A percentile compares a stretch with the other conserved stretches of the same genome.
These are phyloP conservation scores for Leptodactylus fallax DNA, from an alignment of 2,797 vertebrate species.

Conservation along the genomic window DNA sequence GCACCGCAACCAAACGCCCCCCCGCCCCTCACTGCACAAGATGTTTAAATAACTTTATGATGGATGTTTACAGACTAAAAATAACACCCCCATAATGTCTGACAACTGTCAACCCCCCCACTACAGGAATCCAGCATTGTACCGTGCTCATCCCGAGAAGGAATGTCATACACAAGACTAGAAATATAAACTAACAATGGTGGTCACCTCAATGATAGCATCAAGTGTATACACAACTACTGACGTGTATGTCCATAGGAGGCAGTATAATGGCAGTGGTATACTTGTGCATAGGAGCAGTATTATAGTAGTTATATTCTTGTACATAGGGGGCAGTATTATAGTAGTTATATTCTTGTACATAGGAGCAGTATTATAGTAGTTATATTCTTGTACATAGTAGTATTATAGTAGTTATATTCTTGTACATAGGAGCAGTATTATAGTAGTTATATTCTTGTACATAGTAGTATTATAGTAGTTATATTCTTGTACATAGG, in stretches of 20 bases:
- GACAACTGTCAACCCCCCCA: background rate
- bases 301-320: constrained; percentile 10
- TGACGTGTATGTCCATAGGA: background rate
- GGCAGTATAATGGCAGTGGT: background rate
- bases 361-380: constrained; percentile 7
- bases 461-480: constrained; percentile 25
- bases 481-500: constrained; percentile 17
- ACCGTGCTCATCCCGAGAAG: background rate
- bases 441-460: constrained; percentile 27
- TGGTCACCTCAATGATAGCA: background rate
- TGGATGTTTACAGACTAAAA: constrained; percentile 7
- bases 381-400: constrained; percentile 14
- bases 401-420: constrained; percentile 19
- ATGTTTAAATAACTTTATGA: constrained; percentile 35
- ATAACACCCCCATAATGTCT: background rate
- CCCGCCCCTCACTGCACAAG: background rate
- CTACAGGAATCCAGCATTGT: background rate
- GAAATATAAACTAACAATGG: background rate
- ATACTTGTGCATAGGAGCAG: background rate
- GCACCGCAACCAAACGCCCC: background rate
- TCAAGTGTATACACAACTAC: too few relatives aligned
- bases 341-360: constrained; percentile 24
- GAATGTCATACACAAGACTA: background rate
- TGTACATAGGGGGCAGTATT: background rate
- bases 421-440: constrained; percentile 7